phyloP scores from a whole-genome alignment of 2,113 vertebrate genomes.

The Sapayoa aenigma region DNA sequence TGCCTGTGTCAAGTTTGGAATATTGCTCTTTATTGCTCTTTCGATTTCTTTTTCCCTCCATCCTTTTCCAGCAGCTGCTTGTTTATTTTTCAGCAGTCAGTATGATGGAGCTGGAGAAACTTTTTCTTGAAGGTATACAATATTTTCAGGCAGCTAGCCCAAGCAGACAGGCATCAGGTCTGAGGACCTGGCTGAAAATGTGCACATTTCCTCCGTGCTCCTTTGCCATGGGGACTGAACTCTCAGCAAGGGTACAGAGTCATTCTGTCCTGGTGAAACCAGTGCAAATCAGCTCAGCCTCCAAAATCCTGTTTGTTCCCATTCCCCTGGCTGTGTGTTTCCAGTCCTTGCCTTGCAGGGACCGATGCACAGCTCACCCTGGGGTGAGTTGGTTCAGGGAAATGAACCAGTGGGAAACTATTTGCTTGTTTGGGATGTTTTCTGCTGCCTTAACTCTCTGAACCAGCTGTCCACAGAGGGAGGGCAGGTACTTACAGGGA shows the following conservation, averaged over 20 bases:
- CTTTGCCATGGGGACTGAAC: fast-evolving
- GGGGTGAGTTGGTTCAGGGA: neutral
- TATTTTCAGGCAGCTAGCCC: neutral
- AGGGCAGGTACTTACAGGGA: neutral
- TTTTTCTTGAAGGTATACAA: neutral
- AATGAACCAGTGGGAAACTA: neutral
- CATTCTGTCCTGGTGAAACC: neutral
- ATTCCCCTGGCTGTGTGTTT: fast-evolving
- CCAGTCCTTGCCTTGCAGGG: neutral
- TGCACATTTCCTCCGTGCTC: fast-evolving
- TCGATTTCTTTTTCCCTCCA: neutral
- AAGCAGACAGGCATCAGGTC: neutral
- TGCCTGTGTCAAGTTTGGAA: neutral
- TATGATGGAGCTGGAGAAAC: neutral
- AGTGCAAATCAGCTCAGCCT: neutral
- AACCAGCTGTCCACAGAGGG: neutral
- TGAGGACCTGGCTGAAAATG: neutral
- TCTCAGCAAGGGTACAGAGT: neutral
- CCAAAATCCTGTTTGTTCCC: neutral
- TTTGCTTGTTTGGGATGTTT: neutral
- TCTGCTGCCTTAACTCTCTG: neutral
- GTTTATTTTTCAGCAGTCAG: neutral
- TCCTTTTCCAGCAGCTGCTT: neutral
- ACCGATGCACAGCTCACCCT: neutral
- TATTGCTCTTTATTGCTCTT: neutral